Evolutionary conservation across 2,797 vertebrate species (phyloP), one percentile per base, ranked within the genome.

Genomic region (Chloroceryle amazona): DNA sequence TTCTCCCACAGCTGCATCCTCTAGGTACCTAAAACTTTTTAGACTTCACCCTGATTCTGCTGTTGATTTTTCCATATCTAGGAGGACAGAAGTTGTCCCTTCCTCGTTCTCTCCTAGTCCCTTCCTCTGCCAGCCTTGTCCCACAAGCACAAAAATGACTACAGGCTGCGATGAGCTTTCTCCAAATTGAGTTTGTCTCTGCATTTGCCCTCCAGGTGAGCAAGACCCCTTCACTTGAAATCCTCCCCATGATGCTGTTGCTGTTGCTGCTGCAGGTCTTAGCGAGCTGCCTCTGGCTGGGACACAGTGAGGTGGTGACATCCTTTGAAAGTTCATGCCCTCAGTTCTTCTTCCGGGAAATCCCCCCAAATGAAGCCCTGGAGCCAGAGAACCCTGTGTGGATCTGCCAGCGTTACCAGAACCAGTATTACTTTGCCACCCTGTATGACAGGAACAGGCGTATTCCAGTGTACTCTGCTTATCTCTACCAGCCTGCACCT

Each of bases 361-460:
- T 25, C 0, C 88, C 96, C 5, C 97, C 97, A 12, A 78, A 73
- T 14, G 11, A 86, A 6, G 83, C 60, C 9, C 52, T 96, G 28
- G 21, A 66, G 19, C 94, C 95, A 0, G 6, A 62, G 10, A 33
- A 4, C 0, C 62, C 87, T 51, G 96, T 73, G 29, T 72, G 51
- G 75, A 97, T 97, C 94, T 97, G 97, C 67, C 97, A 97, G 63
- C 37, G 18, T 33, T 97, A 90, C 54, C 15, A 54, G 15, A 97
- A 96, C 90, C 60, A 39, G 46, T 26, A 49, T 46, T 46, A 46
- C n/a, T 97, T 78, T 46, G 97, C 97, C 47, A 97, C 97, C 9
- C 26, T 97, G 26, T 97, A 97, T 0, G 80, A 97, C 81, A 89
- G 28, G 54, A 22, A 12, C 10, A 14, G 8, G 15, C 58, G 31